These are phyloP conservation scores for Chamaea fasciata DNA, from an alignment of 2,113 vertebrate species.

Conservation along the genomic window DNA sequence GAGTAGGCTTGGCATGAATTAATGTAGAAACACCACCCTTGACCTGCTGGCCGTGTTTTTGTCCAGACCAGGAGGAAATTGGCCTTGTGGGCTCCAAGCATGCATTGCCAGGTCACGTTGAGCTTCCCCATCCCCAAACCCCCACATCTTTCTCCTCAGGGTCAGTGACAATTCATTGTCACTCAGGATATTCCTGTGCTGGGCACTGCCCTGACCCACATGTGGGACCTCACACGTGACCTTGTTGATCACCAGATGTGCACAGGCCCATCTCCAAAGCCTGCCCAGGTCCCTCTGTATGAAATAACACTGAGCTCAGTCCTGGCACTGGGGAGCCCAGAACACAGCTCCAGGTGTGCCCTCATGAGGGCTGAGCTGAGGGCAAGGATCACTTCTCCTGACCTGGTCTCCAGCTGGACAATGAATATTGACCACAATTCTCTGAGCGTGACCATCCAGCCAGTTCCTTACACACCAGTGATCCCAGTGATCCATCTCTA, in stretches of 20 bases:
- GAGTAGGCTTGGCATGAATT: not conserved
- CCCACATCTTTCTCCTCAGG: not conserved
- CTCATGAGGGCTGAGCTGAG: not conserved
- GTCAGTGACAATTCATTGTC: too few relatives aligned
- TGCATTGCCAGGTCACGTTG: not conserved
- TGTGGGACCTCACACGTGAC: not conserved
- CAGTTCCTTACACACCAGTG: not conserved
- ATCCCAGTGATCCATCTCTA: not conserved
- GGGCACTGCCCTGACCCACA: too few relatives aligned
- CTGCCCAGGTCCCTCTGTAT: not conserved
- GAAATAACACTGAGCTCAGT: not conserved
- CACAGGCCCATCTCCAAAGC: not conserved
- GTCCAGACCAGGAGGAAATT: not conserved
- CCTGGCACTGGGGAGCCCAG: not conserved
- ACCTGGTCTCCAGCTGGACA: not conserved
- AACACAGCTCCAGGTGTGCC: not conserved
- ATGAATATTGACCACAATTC: not conserved
- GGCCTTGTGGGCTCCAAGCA: not conserved
- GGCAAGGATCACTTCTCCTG: not conserved
- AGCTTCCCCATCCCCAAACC: not conserved
- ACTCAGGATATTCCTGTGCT: too few relatives aligned
- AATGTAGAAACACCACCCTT: not conserved
- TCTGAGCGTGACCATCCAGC: not conserved
- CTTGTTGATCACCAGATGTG: not conserved
- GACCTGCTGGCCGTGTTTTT: too few relatives aligned